Conservation (phyloP, 2,888 invertebrate genomes). For the Xylophagus ater region DNA sequence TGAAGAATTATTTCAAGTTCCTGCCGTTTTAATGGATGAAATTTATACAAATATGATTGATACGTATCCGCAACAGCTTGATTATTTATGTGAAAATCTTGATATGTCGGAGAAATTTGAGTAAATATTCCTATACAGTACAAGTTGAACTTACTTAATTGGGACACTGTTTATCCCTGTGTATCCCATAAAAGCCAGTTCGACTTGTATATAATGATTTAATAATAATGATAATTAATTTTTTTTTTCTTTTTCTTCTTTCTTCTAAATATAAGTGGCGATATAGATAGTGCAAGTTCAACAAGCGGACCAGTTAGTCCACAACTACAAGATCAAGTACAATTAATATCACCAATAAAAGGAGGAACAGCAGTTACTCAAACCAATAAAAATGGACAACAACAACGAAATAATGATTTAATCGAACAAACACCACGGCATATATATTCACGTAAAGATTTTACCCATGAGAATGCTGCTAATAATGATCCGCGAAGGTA, state of each 20-base stretch:
- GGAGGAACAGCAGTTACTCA: neutral
- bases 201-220: no score
- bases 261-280: slow-evolving; percentile 21
- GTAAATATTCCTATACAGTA: no score
- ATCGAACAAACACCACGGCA: neutral
- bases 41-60: slow-evolving; percentile 79
- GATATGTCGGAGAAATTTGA: slow-evolving; percentile 20
- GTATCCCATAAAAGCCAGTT: no score
- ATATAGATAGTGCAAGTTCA: slow-evolving; percentile 18
- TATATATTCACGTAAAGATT: slow-evolving; percentile 63
- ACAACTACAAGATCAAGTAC: slow-evolving; percentile 19
- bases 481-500: slow-evolving; percentile 44
- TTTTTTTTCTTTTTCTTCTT: no score
- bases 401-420: no score
- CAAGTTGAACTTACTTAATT: no score
- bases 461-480: slow-evolving; percentile 59
- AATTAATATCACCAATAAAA: neutral
- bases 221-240: no score
- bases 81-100: slow-evolving; percentile 44
- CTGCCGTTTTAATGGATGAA: slow-evolving; percentile 74
- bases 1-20: slow-evolving; percentile 60
- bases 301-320: slow-evolving; percentile 20
- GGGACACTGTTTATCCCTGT: no score
- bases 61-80: slow-evolving; percentile 68
- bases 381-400: no score